A percentile compares a stretch with the other conserved stretches of the same genome.
Evolutionary conservation across 1,140 invertebrate genomes (phyloP).

Genomic region (Zaprionus ornatus): DNA sequence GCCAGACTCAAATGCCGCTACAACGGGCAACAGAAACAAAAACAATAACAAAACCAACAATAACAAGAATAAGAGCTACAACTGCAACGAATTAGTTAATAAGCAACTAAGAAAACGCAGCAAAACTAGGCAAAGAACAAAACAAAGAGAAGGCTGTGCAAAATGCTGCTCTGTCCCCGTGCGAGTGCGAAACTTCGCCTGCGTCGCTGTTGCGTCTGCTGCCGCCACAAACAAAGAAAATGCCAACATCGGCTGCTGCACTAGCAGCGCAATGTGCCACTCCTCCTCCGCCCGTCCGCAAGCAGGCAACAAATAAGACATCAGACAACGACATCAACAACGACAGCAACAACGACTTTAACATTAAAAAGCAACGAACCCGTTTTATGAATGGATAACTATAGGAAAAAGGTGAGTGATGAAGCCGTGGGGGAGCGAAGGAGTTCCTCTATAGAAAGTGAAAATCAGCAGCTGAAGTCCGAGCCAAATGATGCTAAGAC

Average conservation of each 20-base stretch:
- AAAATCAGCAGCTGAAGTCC: neutral
- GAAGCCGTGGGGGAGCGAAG: neutral
- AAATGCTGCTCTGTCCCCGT: constrained; percentile 52
- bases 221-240: constrained; percentile 74
- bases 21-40: neutral
- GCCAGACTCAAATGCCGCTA: constrained; percentile 43
- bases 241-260: constrained; percentile 49
- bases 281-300: constrained; percentile 24
- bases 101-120: neutral
- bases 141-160: neutral
- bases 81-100: constrained; percentile 12
- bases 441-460: neutral
- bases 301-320: constrained; percentile 26
- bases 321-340: constrained; percentile 23
- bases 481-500: neutral
- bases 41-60: constrained; percentile 12
- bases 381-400: constrained; percentile 78
- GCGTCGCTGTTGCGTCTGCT: constrained; percentile 65
- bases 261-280: constrained; percentile 27
- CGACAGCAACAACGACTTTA: constrained; percentile 22
- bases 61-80: constrained; percentile 16
- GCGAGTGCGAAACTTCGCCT: constrained; percentile 53
- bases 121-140: neutral
- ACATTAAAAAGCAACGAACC: constrained; percentile 35
- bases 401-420: constrained; percentile 77